Evolutionary conservation across 2,797 vertebrate genomes (phyloP), one percentile per base, ranked within the genome.

Genomic region (Mus spretus): DNA sequence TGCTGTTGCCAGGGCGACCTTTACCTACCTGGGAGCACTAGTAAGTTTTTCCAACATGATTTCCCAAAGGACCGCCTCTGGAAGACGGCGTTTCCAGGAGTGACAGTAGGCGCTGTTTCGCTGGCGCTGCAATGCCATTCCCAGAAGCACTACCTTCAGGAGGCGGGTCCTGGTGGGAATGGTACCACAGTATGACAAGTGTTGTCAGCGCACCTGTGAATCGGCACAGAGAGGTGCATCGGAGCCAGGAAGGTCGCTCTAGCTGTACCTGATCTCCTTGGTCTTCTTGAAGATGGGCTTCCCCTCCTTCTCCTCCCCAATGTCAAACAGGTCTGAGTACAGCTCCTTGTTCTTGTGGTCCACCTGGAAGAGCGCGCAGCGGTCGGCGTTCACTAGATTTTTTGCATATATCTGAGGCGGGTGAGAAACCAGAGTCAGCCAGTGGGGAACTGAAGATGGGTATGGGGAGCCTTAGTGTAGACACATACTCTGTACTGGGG

Each of bases 351-450:
- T 99, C 98, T 99, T 99, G 97, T 99, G 99, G 98, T 99, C 99
- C 53, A 99, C 99, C 99, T 99, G 99, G 99, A 99, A 99, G 97
- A 99, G 99, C 88, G 99, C 99, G 98, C 99, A 99, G 77, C 99
- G 99, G 98, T 99, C 99, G 92, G 99, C 99, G 98, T 99, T 99
- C 99, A 99, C 99, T 99, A 99, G 99, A 98, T 99, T 99, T 99
- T 99, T 99, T 99, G 99, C 99, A 99, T 99, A 99, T 99, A 99
- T 99, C 99, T 99, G 96, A 97, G 91, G 97, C 37, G 95, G 97
- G 98, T 74, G 90, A 92, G 6, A 96, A 96, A 97, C 17, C 22
- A 86, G 37, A 53, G 96, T 98, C 82, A 98, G 96, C 0, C 1
- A 1, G n/a, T 20, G 82, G 20, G 53, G 47, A 53, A 13, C 0